Base-by-base conservation (phyloP, 2,113 vertebrate genomes). In the Setophaga coronata region DNA sequence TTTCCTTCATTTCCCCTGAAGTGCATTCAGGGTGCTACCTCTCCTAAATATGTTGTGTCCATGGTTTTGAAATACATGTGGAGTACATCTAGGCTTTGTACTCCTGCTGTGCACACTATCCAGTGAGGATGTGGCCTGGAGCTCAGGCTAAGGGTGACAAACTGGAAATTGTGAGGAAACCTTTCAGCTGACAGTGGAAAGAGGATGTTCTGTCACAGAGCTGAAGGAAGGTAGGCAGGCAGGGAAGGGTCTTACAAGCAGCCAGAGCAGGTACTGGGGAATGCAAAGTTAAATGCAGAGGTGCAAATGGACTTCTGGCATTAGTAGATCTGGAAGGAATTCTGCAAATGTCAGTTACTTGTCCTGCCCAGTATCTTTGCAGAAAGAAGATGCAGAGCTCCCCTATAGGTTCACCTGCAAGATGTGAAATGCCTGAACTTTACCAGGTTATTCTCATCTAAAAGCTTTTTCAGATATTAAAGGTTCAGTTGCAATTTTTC, bases 21-120 rank as follows among this genome's bases (percentile, higher is more conserved):
- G 42, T 2, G 4, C 3, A 0, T 38, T 71, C n/a, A 57, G 53
- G 25, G 4, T 50, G 28, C 34, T 21, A 38, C 3, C 12, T 82
- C 51, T 43, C n/a, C 28, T 9, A 16, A 73, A 15, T 6, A 16
- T 6, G 5, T 24, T 38, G 29, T 73, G 12, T 9, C 29, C 4
- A 0, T 25, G 29, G 3, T 34, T 87, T 90, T 82, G 36, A 38
- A 14, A 25, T 25, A n/a, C 19, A 9, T 0, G 1, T 33, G 29
- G 3, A 48, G 36, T 19, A 48, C 50, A 45, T 18, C 23, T 12
- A 51, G 48, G 23, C 31, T 77, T 79, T 61, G 21, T 71, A 12
- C 56, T 47, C n/a, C 47, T 5, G 26, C 60, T 33, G 15, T 15
- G 18, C 19, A 19, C 17, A 1, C 5, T 1, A 0, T 12, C 15